Evolutionary conservation across 2,888 invertebrate genomes (phyloP), one percentile per base, ranked within the genome.

Genomic region (Hydraecia micacea): DNA sequence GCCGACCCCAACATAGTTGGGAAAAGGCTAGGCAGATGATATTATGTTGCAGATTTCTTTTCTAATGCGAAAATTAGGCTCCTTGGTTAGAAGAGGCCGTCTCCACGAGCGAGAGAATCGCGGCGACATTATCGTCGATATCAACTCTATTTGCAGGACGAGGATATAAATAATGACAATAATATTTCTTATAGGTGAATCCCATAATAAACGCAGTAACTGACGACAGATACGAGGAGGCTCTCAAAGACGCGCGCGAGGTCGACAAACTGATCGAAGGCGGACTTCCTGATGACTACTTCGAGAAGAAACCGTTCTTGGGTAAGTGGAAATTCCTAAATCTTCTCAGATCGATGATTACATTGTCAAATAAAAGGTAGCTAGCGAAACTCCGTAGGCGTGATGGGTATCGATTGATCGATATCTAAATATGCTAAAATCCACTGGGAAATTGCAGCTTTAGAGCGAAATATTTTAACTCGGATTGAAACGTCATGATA

Each of bases 191-290:
- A 7, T 76, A 97, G 97, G 97, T 97, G 0, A 99, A 99, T 93
- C 97, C 97, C 0, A 92, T 98, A 25, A 90, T 99, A 65, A 99
- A 99, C 95, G 98, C 99, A 0, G 97, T 99, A 0, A 98, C 99
- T 0, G 98, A 98, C 89, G 97, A 98, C 60, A 97, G 99, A 74
- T 99, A 98, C 92, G 97, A 97, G 15, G 98, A 97, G 6, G 99
- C 99, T 0, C 91, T 99, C 1, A 95, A 97, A 69, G 98, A 99
- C 89, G 99, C 99, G 0, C 97, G 96, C 79, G 95, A 97, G 80
- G 97, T 99, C 9, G 99, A 99, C 93, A 93, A 96, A 68, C 95
- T 97, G 75, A 97, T 99, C 42, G 96, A 97, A 49, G 95, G 94
- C 66, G 97, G 97, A 0, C 92, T 98, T 73, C 93, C 97, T 0